Evolutionary conservation across 2,113 vertebrate genomes (phyloP).

Genomic region (Hystrix cristata): DNA sequence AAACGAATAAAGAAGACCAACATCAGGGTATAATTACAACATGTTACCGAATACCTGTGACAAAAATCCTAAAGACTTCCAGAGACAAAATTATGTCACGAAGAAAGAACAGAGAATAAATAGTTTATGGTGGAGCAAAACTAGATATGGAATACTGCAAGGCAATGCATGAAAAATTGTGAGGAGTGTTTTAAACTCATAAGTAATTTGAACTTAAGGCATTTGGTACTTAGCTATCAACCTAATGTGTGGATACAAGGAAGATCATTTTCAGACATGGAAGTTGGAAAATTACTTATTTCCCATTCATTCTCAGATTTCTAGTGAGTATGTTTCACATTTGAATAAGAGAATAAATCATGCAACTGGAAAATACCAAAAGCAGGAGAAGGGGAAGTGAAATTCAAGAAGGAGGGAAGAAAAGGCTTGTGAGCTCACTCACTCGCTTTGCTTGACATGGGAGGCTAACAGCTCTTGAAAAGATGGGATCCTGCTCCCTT

Average conservation of each 20-base stretch:
- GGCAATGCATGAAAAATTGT: neutral
- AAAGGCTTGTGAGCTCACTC: neutral
- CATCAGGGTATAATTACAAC: neutral
- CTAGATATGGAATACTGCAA: neutral
- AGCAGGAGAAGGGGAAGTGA: neutral
- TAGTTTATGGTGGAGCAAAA: neutral
- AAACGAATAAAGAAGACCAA: constrained; percentile 3
- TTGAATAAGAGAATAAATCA: neutral
- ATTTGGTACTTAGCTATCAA: neutral
- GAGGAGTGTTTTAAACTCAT: neutral
- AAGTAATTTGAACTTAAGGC: neutral
- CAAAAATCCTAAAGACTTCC: neutral
- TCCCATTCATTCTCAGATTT: neutral
- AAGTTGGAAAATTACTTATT: neutral
- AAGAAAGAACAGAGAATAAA: neutral
- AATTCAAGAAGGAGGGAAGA: neutral
- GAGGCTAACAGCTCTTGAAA: neutral
- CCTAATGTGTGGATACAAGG: neutral
- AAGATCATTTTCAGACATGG: neutral
- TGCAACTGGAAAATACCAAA: neutral
- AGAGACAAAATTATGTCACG: neutral
- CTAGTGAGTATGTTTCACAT: neutral
- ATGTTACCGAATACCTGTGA: neutral
- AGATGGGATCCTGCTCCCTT: neutral
- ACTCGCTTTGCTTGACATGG: neutral